These are phyloP conservation scores for Gasteruption jaculator DNA, from an alignment of 2,888 invertebrate genomes.

Conservation along the genomic window DNA sequence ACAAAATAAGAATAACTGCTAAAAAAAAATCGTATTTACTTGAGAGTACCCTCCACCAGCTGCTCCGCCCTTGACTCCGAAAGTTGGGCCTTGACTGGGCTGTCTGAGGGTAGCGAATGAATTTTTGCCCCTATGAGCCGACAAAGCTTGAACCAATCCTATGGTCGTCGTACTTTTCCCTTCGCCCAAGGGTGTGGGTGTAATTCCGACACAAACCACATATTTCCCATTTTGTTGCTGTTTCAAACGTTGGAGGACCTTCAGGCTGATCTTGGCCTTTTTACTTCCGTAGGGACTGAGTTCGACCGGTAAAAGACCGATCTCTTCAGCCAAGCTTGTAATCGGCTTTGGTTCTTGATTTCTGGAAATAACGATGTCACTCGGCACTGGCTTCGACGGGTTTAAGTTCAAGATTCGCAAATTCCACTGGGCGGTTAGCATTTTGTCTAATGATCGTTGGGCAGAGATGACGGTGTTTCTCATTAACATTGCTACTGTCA, in stretches of 20 bases:
- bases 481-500: constrained; percentile 99
- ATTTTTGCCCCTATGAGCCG: constrained; percentile 78
- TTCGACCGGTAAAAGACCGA: constrained; percentile 77
- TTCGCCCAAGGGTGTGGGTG: constrained; percentile 98
- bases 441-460: constrained; percentile 57
- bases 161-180: constrained; percentile 96
- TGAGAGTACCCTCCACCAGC: constrained; percentile 98
- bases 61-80: constrained; percentile 97
- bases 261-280: constrained; percentile 89
- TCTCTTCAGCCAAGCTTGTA: constrained; percentile 70
- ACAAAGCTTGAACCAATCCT: constrained; percentile 88
- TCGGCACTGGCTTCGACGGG: constrained; percentile 75
- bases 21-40: constrained; percentile 48
- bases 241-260: constrained; percentile 71
- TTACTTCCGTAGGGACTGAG: constrained; percentile 87
- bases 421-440: constrained; percentile 66
- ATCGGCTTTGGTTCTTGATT: constrained; percentile 86
- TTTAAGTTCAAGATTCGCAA: constrained; percentile 65
- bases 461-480: constrained; percentile 89
- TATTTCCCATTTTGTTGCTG: constrained; percentile 78
- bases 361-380: constrained; percentile 87
- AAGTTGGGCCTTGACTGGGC: constrained; percentile 98
- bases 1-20: not conserved
- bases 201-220: constrained; percentile 94
- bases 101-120: constrained; percentile 93